A percentile compares a stretch with the other conserved stretches of the same genome.
Evolutionary conservation across 2,113 vertebrate species (phyloP).

Genomic region (Heterotilapia buettikoferi): DNA sequence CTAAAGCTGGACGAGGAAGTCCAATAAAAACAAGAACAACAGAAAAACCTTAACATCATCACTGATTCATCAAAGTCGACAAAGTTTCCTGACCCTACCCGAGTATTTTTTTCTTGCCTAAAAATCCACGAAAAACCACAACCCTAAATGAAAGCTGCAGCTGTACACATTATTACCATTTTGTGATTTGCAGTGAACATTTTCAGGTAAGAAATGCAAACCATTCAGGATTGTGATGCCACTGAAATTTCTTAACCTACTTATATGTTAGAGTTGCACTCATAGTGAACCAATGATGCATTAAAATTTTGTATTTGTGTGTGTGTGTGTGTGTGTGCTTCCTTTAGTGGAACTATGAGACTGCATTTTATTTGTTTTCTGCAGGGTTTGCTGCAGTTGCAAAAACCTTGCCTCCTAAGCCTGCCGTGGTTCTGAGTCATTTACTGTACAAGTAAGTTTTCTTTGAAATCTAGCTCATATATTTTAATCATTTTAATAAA

Average conservation of each 20-base stretch:
- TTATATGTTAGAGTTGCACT: background rate
- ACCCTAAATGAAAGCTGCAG: background rate
- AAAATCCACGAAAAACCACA: background rate
- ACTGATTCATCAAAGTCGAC: background rate
- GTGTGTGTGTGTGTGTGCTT: background rate
- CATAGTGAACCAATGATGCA: background rate
- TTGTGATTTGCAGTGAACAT: background rate
- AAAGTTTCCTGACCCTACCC: background rate
- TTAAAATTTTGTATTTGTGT: background rate
- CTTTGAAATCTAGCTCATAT: constrained; percentile 81
- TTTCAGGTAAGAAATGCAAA: background rate
- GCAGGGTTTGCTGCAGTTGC: background rate
- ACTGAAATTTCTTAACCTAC: background rate
- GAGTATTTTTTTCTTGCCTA: background rate
- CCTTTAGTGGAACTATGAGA: background rate
- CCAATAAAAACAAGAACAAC: background rate
- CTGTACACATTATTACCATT: background rate
- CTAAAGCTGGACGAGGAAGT: background rate
- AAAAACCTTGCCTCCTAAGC: constrained; percentile 74
- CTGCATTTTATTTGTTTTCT: background rate
- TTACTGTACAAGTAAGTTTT: constrained; percentile 76
- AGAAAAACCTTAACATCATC: background rate
- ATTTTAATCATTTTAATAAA: constrained; percentile 72
- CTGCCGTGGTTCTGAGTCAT: constrained; percentile 66
- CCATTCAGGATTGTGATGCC: background rate